Evolutionary conservation across 1,140 invertebrate species (phyloP), one percentile per base, ranked within the genome.

Genomic region (Apocrypta bakeri): DNA sequence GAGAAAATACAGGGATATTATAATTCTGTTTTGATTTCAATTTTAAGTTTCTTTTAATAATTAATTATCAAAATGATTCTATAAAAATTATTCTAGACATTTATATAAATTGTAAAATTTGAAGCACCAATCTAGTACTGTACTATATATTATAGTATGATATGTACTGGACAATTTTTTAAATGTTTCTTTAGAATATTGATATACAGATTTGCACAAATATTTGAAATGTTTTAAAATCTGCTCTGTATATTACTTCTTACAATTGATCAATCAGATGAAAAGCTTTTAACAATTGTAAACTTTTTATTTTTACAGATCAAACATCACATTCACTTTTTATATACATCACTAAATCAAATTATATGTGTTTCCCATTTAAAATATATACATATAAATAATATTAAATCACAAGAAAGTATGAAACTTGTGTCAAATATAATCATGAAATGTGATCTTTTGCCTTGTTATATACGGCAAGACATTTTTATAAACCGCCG

Each of bases 401-500:
- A 61, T 66, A 37, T 66, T 9, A 21, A 71, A 11, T 64, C 29
- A 77, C 42, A 61, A 82, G 29, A 37, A 37, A 71, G 71, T 77
- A 77, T 82, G 42, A 71, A 77, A 82, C 33, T 77, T 77, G 74
- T 77, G 74, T 82, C 64, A 82, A 77, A 37, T 76, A 68, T 17
- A 76, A 56, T 56, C 27, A 9, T 63, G 31, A 76, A 14, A 82
- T 82, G 80, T 76, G 73, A 81, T 76, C 73, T 31, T 68, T 76
- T 56, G 73, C 66, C 81, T 74, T 63, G 29, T 17, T 61, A 4
- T 56, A 56, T 2, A 40, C 12, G 31, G 24, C 42, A 82, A 69
- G 8, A 69, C 24, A 56, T 56, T 71, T 61, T 77, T 82, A 63
- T 77, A 4, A 76, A 76, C 63, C 17, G 77, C 81, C 74, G 25